Conservation (phyloP, 2,888 invertebrate genomes). For the Emesis russula region DNA sequence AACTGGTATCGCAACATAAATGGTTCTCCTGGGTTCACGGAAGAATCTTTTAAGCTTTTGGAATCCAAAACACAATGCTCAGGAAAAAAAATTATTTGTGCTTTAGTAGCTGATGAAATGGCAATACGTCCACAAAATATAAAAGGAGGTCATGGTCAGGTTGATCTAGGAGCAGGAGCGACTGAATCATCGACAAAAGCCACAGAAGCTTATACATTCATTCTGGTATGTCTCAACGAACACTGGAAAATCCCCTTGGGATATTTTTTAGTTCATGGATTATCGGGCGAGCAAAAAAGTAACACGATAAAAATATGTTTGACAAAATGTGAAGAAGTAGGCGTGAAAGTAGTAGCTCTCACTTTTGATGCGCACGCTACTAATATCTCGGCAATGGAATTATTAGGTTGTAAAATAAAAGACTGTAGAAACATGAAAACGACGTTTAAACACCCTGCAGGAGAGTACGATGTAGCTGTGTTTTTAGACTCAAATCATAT, state of each 20-base stretch:
- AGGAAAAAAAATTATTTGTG: constrained; percentile 38
- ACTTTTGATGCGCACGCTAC: constrained; percentile 79
- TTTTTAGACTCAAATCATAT: constrained; percentile 74
- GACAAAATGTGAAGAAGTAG: constrained; percentile 78
- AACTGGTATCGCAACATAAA: constrained; percentile 85
- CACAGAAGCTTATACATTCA: constrained; percentile 66
- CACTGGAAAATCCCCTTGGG: constrained; percentile 88
- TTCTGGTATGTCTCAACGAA: constrained; percentile 69
- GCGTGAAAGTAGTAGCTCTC: constrained; percentile 75
- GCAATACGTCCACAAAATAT: constrained; percentile 38
- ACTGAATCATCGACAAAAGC: constrained; percentile 12
- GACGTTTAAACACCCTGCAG: constrained; percentile 74
- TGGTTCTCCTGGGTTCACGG: constrained; percentile 87
- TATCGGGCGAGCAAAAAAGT: constrained; percentile 78
- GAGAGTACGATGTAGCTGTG: constrained; percentile 68
- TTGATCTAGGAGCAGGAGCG: constrained; percentile 28
- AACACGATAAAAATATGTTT: constrained; percentile 69
- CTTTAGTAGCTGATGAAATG: constrained; percentile 44
- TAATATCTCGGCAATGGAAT: constrained; percentile 69
- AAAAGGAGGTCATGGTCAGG: constrained; percentile 17
- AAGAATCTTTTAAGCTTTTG: constrained; percentile 79
- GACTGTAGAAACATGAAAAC: constrained; percentile 48
- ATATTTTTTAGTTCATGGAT: constrained; percentile 87
- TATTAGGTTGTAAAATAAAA: constrained; percentile 70
- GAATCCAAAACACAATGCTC: constrained; percentile 57